Conservation (phyloP, 2,113 vertebrate species). For the Otus sunia region DNA sequence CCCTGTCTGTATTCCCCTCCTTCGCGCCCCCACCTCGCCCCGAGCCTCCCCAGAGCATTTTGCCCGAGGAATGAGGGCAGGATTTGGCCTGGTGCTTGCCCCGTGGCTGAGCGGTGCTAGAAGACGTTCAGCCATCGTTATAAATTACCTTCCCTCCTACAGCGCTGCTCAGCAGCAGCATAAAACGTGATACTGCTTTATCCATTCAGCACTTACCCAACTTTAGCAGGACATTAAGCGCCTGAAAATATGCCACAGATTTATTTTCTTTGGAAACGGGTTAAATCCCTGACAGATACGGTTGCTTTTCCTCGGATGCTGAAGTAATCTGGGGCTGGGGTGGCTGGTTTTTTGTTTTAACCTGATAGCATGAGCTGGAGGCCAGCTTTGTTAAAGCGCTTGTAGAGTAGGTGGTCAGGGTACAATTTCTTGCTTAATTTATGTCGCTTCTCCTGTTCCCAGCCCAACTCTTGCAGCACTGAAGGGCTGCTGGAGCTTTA, state of each 20-base stretch:
- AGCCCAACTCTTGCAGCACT: rapidly evolving
- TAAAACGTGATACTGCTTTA: constrained; percentile 51
- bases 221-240: constrained; percentile 35
- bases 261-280: constrained; percentile 36
- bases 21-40: not conserved
- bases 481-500: not conserved
- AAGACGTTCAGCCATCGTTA: not conserved
- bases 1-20: not conserved
- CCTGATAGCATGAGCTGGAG: not conserved
- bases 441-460: not conserved
- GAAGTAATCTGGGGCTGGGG: constrained; percentile 29
- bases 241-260: constrained; percentile 3
- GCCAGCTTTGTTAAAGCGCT: constrained; percentile 24
- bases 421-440: not conserved
- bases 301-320: constrained; percentile 24
- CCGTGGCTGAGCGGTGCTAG: rapidly evolving
- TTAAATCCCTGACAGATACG: constrained; percentile 25
- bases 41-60: not conserved
- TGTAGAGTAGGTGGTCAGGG: constrained; percentile 13
- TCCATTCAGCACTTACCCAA: constrained; percentile 48
- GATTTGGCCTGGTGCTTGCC: not conserved
- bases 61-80: not conserved
- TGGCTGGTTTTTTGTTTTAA: constrained; percentile 6
- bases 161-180: not conserved
- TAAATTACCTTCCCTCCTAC: constrained; percentile 14